Base-by-base conservation (phyloP, 2,888 invertebrate genomes). In the Blastobasis lacticolella region DNA sequence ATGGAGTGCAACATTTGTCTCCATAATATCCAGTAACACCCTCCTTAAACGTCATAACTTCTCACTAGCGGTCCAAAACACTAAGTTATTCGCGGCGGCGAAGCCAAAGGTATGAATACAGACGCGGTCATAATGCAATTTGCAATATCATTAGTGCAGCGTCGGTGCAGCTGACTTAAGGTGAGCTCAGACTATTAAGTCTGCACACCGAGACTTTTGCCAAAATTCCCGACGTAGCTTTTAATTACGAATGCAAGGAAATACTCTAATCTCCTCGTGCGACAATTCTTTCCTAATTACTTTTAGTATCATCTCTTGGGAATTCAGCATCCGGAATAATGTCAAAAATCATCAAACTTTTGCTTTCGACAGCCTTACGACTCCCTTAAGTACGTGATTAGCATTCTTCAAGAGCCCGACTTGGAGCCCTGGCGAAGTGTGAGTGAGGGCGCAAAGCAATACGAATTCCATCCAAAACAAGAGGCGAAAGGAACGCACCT, bases 111-210 rank as follows among this genome's bases (percentile, higher is more conserved):
- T 70, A 70, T 69, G 71, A 71, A 72, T 71, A 71, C 63, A 68
- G 57, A 53, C 56, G 55, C 10, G 38, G 37, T 58, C 69, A 69
- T 77, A 75, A 76, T 73, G 76, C 74, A 73, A 75, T 78, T 77
- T 77, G 77, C 72, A 75, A 74, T 78, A 75, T 74, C 74, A 75
- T 78, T 78, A 78, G 70, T 66, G 63, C 67, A 71, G 68, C 45
- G 45, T 54, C 40, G 45, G 23, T 23, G 23, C 23, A 23, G 23
- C 23, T 8, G 23, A 8, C 9, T 23, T 23, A 23, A 23, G 23
- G 23, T 38, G 42, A 40, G 38, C 23, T 47, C 10, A 54, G 42
- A 42, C 37, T 37, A 43, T 43, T 8, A n/a, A 10, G n/a, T 10
- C 10, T 43, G n/a, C 10, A 5, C 10, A 10, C 6, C n/a, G 8